These are phyloP conservation scores for Microplitis manilae DNA, from an alignment of 2,888 invertebrate species.

Conservation along the genomic window DNA sequence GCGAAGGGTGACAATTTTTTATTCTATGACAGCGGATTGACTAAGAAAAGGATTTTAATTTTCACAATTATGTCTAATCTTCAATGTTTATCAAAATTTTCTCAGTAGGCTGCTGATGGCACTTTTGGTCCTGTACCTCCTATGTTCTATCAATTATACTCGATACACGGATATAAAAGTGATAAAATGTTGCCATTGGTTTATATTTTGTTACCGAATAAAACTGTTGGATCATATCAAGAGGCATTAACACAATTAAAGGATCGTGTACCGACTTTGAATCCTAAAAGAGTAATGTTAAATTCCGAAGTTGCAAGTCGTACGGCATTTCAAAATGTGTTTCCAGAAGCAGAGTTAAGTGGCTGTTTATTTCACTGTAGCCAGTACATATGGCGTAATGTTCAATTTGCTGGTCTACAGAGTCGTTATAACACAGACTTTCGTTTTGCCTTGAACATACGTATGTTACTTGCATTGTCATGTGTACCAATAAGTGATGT, in stretches of 20 bases:
- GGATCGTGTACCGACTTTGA: neutral
- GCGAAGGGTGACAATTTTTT: too few relatives aligned
- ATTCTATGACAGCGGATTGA: neutral
- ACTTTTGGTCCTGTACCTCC: neutral
- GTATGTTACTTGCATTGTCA: too few relatives aligned
- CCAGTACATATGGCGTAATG: too few relatives aligned
- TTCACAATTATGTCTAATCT: neutral
- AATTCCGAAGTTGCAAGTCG: too few relatives aligned
- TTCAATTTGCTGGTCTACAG: too few relatives aligned
- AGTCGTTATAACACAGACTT: too few relatives aligned
- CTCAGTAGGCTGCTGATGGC: neutral
- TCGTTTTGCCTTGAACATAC: too few relatives aligned
- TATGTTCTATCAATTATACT: neutral
- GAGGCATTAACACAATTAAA: neutral
- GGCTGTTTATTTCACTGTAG: too few relatives aligned
- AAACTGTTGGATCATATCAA: neutral
- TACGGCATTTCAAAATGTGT: too few relatives aligned
- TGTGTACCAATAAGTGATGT: too few relatives aligned
- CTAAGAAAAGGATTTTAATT: neutral
- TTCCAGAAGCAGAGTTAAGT: too few relatives aligned
- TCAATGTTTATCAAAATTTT: neutral
- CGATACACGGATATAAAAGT: neutral
- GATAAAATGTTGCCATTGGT: neutral
- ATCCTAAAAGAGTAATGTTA: too few relatives aligned
- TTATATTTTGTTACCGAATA: neutral